Percentiles rank a stretch among this genome's conserved stretches.
These are phyloP conservation scores for Arbacia lixula DNA, from an alignment of 53 echinoderm and acorn worm species.

Conservation along the genomic window DNA sequence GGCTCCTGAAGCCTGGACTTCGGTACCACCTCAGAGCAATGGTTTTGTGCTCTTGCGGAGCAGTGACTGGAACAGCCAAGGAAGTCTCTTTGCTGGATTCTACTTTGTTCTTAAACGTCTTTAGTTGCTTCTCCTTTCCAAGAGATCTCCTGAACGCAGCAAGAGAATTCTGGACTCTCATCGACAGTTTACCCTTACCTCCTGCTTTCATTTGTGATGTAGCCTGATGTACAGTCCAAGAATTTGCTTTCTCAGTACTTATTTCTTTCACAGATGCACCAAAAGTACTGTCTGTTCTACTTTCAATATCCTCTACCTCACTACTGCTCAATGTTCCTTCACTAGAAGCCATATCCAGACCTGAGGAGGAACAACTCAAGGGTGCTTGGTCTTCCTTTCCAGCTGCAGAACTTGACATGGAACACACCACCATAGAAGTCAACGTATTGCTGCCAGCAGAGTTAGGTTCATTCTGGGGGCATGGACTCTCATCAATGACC, in stretches of 20 bases:
- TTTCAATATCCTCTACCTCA: constrained; percentile 31
- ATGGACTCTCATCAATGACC: not conserved
- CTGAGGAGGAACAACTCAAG: not conserved
- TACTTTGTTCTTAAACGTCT: too few relatives aligned
- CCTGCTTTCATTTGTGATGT: too few relatives aligned
- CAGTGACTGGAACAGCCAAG: not conserved
- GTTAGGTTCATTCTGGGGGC: too few relatives aligned
- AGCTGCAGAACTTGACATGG: too few relatives aligned
- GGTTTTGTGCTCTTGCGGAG: constrained; percentile 23
- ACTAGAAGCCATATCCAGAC: constrained; percentile 8
- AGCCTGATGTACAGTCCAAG: too few relatives aligned
- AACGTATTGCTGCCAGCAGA: not conserved
- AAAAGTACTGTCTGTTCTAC: too few relatives aligned
- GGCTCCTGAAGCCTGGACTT: constrained; percentile 44
- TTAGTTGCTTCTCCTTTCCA: constrained; percentile 3
- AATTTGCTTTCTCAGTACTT: too few relatives aligned
- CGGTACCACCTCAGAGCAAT: constrained; percentile 45
- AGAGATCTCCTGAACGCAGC: constrained; percentile 25
- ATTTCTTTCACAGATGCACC: too few relatives aligned
- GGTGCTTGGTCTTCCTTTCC: not conserved
- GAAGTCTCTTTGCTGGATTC: too few relatives aligned
- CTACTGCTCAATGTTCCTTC: constrained; percentile 20
- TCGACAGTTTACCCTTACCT: too few relatives aligned
- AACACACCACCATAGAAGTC: not conserved
- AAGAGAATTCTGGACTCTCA: not conserved